phyloP scores from a whole-genome alignment of 2,888 invertebrate genomes.

The Tiliacea citrago region DNA sequence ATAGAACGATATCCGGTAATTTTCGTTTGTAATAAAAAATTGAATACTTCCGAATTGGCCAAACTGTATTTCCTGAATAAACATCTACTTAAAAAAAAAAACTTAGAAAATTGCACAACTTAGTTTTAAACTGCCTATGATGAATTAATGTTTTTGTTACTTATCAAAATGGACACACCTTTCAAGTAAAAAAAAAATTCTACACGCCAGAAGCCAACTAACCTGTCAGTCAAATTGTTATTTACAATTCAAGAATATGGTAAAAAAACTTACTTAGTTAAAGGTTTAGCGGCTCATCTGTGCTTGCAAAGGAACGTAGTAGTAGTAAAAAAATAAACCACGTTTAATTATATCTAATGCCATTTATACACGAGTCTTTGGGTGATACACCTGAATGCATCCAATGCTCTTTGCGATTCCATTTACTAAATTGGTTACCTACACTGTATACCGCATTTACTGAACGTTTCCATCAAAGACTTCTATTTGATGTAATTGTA shows the following conservation, averaged over 20 bases:
- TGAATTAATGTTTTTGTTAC: neutral
- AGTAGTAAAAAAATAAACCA: neutral
- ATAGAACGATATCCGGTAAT: too few species aligned
- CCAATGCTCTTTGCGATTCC: slow-evolving; percentile 36
- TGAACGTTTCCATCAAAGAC: slow-evolving; percentile 1
- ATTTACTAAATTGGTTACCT: slow-evolving; percentile 45
- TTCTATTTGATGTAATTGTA: neutral
- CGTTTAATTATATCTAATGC: slow-evolving; percentile 11
- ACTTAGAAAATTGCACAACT: neutral
- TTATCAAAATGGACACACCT: neutral
- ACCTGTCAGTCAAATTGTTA: neutral
- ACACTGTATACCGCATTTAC: neutral
- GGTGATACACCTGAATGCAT: slow-evolving; percentile 35
- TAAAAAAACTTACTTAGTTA: too few species aligned
- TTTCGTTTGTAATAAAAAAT: too few species aligned
- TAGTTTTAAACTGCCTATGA: neutral
- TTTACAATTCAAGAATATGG: neutral
- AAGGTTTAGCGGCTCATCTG: neutral
- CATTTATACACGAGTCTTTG: slow-evolving; percentile 9
- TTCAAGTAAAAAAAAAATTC: neutral
- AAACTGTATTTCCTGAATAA: too few species aligned
- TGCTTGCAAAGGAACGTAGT: neutral
- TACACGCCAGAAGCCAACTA: neutral
- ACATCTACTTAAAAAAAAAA: neutral
- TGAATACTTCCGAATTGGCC: too few species aligned